phyloP scores from a whole-genome alignment of 2,113 vertebrate species.

The Pontoporia blainvillei region DNA sequence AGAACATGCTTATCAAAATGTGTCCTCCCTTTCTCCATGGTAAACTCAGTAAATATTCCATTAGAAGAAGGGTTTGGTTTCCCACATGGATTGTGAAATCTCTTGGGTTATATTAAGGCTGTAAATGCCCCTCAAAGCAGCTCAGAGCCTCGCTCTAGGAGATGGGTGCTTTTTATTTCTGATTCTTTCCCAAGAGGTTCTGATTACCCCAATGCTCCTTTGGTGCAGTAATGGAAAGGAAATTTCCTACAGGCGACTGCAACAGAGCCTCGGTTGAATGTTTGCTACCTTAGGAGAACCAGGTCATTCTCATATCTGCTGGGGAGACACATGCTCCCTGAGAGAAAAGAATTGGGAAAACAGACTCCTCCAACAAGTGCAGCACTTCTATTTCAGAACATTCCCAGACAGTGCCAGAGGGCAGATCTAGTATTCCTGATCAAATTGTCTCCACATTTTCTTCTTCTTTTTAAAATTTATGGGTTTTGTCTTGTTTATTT shows the following conservation, averaged over 20 bases:
- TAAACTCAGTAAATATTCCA: not conserved
- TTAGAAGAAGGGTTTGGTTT: not conserved
- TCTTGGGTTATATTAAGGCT: not conserved
- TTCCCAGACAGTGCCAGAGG: not conserved
- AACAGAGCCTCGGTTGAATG: not conserved
- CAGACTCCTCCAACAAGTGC: not conserved
- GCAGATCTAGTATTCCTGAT: not conserved
- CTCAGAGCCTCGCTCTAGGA: not conserved
- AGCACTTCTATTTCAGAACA: not conserved
- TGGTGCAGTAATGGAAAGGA: slow-evolving; percentile 7
- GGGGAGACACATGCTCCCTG: not conserved
- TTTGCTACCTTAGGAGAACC: not conserved
- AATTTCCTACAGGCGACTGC: not conserved
- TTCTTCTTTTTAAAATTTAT: not conserved
- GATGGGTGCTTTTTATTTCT: not conserved
- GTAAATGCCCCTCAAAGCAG: not conserved
- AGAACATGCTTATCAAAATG: not conserved
- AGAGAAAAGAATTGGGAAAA: not conserved
- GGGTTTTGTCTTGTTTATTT: not conserved
- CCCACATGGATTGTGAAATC: not conserved
- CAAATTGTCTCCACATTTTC: not conserved
- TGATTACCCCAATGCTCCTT: not conserved
- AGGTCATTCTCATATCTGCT: not conserved
- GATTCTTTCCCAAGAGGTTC: not conserved
- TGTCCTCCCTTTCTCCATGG: not conserved